Base-by-base conservation (phyloP, 1,140 invertebrate genomes). In the Drosophila biarmipes region DNA sequence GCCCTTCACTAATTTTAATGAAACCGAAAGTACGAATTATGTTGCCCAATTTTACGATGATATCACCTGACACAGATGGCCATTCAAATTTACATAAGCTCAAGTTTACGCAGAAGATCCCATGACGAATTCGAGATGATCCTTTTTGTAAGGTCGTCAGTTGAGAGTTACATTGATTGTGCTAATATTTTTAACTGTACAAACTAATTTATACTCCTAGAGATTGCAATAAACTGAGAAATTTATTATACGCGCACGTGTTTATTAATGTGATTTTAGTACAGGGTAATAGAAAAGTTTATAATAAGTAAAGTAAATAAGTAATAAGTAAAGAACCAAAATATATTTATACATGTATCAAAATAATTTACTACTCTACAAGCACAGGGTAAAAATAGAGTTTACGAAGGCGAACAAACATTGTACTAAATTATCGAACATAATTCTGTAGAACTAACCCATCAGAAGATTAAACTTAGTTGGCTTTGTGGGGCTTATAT, bases 1-100 rank as follows among this genome's bases (percentile, higher is more conserved):
- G 78, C 68, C 75, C 73, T 31, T 15, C 57, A 74, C 42, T 89
- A 84, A 80, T 71, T 74, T 89, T 79, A 80, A 80, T 82, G 59
- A 71, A 89, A 89, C 80, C 68, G 77, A 89, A 72, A 89, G 84
- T 89, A 89, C 84, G 84, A 89, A 89, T 67, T 48, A 89, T 82
- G 58, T 79, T 82, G 78, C 79, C 78, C 84, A 87, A 89, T 58
- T 62, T 79, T 73, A 63, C 73, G 58, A 59, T 63, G 59, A 52
- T 31, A 59, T 62, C 59, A 68, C 52, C 66, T 59, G 51, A 75
- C 56, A 74, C 59, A 63, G 59, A 67, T 78, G 82, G 81, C 81
- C 81, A 86, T 87, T 84, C 29, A 48, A 71, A 62, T 62, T 86
- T 66, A 45, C 46, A 66, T 58, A 73, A 61, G 57, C 45, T 62